phyloP scores from a whole-genome alignment of 2,888 invertebrate species.

The Coleophora deauratella region DNA sequence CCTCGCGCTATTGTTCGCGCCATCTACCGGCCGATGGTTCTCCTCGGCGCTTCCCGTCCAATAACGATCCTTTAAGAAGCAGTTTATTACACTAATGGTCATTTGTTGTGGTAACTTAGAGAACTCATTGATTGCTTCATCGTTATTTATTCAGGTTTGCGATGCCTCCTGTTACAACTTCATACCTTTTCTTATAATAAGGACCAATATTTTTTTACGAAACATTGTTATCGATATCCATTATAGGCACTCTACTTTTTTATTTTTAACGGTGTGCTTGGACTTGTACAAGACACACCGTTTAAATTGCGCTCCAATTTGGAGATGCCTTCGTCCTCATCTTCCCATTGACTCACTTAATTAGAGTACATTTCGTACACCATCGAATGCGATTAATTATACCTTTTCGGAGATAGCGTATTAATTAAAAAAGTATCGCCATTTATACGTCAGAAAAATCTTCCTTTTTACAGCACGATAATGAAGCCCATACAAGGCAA shows the following conservation, averaged over 20 bases:
- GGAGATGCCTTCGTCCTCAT: conserved; percentile 1
- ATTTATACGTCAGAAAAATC: conserved; percentile 47
- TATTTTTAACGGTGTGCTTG: neutral
- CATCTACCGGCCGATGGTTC: conserved; percentile 30
- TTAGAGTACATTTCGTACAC: conserved; percentile 6
- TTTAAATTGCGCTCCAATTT: conserved; percentile 1
- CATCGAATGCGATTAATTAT: conserved; percentile 1
- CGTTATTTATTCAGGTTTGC: no score
- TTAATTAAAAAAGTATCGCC: conserved; percentile 52
- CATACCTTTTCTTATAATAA: no score
- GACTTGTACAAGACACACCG: neutral
- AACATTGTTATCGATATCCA: neutral
- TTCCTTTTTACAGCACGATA: conserved; percentile 46
- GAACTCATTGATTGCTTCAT: no score
- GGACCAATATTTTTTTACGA: no score
- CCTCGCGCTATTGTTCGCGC: conserved; percentile 50
- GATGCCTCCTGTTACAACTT: no score
- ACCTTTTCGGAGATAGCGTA: conserved; percentile 24
- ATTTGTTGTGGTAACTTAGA: conserved; percentile 31
- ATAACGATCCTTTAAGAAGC: conserved; percentile 32
- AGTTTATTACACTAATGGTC: conserved; percentile 36
- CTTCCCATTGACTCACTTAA: conserved; percentile 8
- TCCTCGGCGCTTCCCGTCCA: conserved; percentile 32
- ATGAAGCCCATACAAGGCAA: conserved; percentile 60
- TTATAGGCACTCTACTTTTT: neutral